Evolutionary conservation across 2,797 vertebrate species (phyloP), one percentile per base, ranked within the genome.

Genomic region (Hyperoplus immaculatus): DNA sequence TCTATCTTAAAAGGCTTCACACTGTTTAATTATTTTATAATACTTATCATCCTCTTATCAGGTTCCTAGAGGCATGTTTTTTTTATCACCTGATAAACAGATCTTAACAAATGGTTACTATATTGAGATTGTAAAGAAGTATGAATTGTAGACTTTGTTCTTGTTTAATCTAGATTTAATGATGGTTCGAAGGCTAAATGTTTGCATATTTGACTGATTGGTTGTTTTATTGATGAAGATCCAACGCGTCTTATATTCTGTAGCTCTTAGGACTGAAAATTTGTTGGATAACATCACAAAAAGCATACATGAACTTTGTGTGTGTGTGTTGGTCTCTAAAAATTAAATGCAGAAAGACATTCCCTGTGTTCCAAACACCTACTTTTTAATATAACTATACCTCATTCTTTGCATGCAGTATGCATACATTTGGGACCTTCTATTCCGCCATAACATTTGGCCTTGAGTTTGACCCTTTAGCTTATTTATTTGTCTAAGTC

Each of bases 1-100:
- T 87, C 77, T 75, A 60, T 74, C 15, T 74, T 59, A 69, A 78
- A 51, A 55, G n/a, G 60, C 6, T 69, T 69, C 50, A 16, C 66
- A 62, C 59, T 18, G 65, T 78, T 68, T 68, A 65, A 68, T 72
- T 18, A 69, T 67, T 63, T 75, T 72, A 4, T 71, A 75, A 75
- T 36, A 43, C 47, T 71, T 62, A 15, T 66, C 46, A 12, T 66
- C 41, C 18, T 70, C 18, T 71, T 70, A 60, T 62, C 10, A 14
- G 21, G 41, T 70, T 63, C 45, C 50, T 63, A 21, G 5, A 29
- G 77, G 67, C 71, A 16, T 57, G 3, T n/a, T 42, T 57, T 16
- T 21, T 21, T 18, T 47, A 18, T 46, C 29, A 66, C n/a, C 51
- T 62, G 21, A 38, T 39, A 47, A 38, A 14, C 38, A 54, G 7